Percentiles rank a stretch among this genome's conserved stretches.
phyloP scores from a whole-genome alignment of 2,113 vertebrate species.

The Gracilinanus agilis region DNA sequence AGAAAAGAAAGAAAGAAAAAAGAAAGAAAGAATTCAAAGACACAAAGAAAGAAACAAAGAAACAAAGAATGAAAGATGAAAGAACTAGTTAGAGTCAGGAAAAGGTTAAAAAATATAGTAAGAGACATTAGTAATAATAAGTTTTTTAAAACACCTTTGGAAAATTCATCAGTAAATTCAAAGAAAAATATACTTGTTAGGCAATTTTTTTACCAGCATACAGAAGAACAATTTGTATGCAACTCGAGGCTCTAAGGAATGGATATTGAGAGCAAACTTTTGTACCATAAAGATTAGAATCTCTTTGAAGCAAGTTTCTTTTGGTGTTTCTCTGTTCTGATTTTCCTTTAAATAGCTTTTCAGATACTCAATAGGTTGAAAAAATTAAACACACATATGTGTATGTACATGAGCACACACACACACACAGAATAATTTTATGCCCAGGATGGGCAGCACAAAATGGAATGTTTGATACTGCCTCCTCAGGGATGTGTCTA shows the following conservation, averaged over 20 bases:
- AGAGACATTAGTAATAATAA: conserved; percentile 14
- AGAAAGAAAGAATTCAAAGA: conserved; percentile 67
- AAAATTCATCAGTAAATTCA: conserved; percentile 37
- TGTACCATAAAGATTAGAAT: conserved; percentile 58
- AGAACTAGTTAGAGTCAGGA: conserved; percentile 43
- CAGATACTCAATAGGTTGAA: conserved; percentile 21
- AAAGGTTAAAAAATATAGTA: conserved; percentile 61
- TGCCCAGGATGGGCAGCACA: neutral
- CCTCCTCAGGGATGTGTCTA: neutral
- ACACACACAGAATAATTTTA: neutral
- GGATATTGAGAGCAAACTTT: conserved; percentile 36
- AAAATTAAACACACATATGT: conserved; percentile 37
- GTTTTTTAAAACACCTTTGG: conserved; percentile 34
- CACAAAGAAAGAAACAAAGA: neutral
- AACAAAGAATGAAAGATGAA: conserved; percentile 31
- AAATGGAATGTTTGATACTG: conserved; percentile 31
- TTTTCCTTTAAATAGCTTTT: conserved; percentile 46
- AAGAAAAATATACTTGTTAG: conserved; percentile 51
- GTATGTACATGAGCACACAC: neutral
- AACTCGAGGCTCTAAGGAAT: conserved; percentile 50
- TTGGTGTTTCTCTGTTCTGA: conserved; percentile 18
- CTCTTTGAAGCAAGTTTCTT: conserved; percentile 34
- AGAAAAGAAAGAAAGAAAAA: neutral
- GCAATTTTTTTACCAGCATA: conserved; percentile 14
- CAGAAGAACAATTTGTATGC: conserved; percentile 57